Evolutionary conservation across 2,797 vertebrate species (phyloP), one percentile per base, ranked within the genome.

Genomic region (Loris lydekkerianus): DNA sequence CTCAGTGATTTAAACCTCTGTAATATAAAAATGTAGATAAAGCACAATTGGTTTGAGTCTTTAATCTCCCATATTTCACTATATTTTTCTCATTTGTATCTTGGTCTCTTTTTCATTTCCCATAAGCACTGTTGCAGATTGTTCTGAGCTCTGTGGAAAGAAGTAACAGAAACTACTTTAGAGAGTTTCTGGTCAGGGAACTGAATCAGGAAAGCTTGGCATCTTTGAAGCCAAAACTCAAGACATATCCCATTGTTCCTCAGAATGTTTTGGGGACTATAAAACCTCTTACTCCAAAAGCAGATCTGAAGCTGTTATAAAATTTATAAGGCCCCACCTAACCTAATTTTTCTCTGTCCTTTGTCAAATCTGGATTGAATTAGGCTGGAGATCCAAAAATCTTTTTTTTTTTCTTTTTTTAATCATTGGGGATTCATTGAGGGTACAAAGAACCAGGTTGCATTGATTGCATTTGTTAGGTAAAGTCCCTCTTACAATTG

Each of bases 301-400:
- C 13, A 84, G 14, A 3, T 2, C 49, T 43, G n/a, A 37, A 76
- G 67, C 23, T 43, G 5, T 86, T 85, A 69, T 46, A 58, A 95
- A 96, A 91, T 94, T 69, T 94, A 43, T 60, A 96, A 91, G 11
- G 6, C 43, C 20, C 43, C 34, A 70, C 37, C 37, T 91, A 89
- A 89, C 29, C 67, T 81, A 92, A 63, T 75, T 95, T 94, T 91
- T 78, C n/a, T 89, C n/a, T 70, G 17, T 29, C 20, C 37, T 94
- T 17, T 89, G 43, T 96, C 65, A 91, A 96, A 87, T 89, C 56
- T 96, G 84, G 73, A 84, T 93, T 92, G n/a, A 97, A 93, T 95
- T 94, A 96, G 84, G 10, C 9, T 65, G 25, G 29, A 3, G 27
- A 89, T 78, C 27, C 67, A 87, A 86, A 96, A 70, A 80, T 61